phyloP scores from a whole-genome alignment of 2,797 vertebrate genomes.

The Hafferia zeledoni region DNA sequence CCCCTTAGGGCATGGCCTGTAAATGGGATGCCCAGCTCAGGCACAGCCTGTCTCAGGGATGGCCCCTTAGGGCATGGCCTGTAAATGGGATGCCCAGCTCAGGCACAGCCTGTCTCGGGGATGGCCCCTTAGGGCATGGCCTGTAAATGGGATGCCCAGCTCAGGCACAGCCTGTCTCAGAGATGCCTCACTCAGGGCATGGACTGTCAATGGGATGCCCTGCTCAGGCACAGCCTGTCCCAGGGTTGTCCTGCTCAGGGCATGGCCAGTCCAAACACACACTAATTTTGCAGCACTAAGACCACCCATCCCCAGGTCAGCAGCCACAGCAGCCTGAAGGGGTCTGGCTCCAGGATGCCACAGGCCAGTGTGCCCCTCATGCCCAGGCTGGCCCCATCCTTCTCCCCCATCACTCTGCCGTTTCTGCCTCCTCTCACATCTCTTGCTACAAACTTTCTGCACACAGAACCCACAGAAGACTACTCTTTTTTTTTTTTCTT shows the following conservation, averaged over 20 bases:
- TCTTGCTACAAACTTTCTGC: not conserved
- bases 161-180: not conserved
- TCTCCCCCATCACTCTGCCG: not conserved
- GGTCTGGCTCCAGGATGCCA: accelerated
- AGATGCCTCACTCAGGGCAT: accelerated
- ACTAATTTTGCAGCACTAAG: accelerated
- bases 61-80: not conserved
- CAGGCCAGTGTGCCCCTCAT: accelerated
- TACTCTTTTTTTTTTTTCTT: not conserved
- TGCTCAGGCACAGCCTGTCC: too few relatives aligned
- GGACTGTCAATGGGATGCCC: not conserved
- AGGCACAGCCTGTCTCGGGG: not conserved
- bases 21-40: too few relatives aligned
- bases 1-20: too few relatives aligned
- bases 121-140: not conserved
- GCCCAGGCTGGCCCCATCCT: accelerated
- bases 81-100: too few relatives aligned
- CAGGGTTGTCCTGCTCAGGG: accelerated
- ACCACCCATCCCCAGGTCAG: too few relatives aligned
- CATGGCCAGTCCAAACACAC: not conserved
- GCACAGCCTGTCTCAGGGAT: not conserved
- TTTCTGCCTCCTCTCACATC: not conserved
- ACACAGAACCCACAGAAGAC: not conserved
- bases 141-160: not conserved
- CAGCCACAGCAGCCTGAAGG: not conserved